Base-by-base conservation (phyloP, 1,140 invertebrate genomes). In the Adoxophyes honmai region DNA sequence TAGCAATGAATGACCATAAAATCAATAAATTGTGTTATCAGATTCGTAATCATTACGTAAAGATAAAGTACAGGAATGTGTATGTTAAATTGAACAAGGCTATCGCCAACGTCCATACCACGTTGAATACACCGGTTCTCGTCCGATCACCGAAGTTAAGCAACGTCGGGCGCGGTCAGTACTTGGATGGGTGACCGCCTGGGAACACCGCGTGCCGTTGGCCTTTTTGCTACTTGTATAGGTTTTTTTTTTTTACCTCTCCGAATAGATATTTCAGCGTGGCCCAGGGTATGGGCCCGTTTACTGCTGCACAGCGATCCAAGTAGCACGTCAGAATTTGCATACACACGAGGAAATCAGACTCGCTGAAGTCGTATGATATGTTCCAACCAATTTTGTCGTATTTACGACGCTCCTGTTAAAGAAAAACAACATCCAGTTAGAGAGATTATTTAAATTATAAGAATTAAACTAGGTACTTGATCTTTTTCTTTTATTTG, bases 311-410 rank as follows among this genome's bases (percentile, higher is more conserved):
- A 35, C 93, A 92, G 73, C 96, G 95, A 0, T 91, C 94, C 9
- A 97, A 86, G 84, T 97, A 98, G 4, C 94, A 96, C 44, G 94
- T 91, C 21, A 98, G 82, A 57, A 98, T 97, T 73, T 94, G 92
- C 57, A 94, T 92, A 78, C 95, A 96, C 10, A 97, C 95, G 56
- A 93, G 92, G 76, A 97, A 98, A 89, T 98, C 97, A 0, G 95
- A 95, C 86, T 97, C 96, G 74, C 96, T 97, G 80, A 98, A 98
- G 89, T 98, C 96, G 75, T 98, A 98, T 37, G 91, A 91, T 58
- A 98, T 96, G 75, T 98, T 98, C 96, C 96, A 98, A 1, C 96
- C 96, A 55, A 97, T 95, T 89, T 98, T 98, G 68, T 95, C 95
- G 76, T 97, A 98, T 81, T 97, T 97, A 68, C 95, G 92, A 39